A percentile compares a stretch with the other conserved stretches of the same genome.
phyloP scores from a whole-genome alignment of 2,113 vertebrate genomes.

The Thinocorus orbignyianus region DNA sequence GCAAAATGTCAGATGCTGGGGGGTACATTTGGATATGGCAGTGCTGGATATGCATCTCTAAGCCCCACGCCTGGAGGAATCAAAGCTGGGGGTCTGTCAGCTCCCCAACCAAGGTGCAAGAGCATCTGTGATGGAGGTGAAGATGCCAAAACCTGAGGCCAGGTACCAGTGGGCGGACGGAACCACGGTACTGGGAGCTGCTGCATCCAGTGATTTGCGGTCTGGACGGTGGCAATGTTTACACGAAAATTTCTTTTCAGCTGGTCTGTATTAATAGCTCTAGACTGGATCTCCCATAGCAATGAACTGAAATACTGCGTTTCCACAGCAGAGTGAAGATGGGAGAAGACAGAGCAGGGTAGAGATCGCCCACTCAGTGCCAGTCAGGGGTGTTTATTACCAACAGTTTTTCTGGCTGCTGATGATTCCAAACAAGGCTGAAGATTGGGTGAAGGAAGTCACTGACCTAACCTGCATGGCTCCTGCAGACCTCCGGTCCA shows the following conservation, averaged over 20 bases:
- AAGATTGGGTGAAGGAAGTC: background rate
- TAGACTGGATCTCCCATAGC: background rate
- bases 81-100: background rate
- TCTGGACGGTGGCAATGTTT: background rate
- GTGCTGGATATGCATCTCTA: accelerated
- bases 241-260: background rate
- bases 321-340: background rate
- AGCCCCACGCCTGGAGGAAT: accelerated
- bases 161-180: background rate
- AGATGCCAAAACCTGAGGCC: background rate
- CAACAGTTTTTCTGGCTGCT: background rate
- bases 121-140: background rate
- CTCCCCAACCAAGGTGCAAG: accelerated
- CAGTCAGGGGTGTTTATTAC: accelerated
- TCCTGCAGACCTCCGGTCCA: background rate
- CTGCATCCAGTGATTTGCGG: background rate
- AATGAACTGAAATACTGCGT: background rate
- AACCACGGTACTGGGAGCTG: background rate
- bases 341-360: background rate
- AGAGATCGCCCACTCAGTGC: background rate
- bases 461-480: background rate
- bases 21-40: accelerated
- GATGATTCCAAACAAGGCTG: background rate
- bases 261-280: background rate
- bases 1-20: background rate